Conservation (phyloP, 1,140 invertebrate species). For the Halyomorpha halys region DNA sequence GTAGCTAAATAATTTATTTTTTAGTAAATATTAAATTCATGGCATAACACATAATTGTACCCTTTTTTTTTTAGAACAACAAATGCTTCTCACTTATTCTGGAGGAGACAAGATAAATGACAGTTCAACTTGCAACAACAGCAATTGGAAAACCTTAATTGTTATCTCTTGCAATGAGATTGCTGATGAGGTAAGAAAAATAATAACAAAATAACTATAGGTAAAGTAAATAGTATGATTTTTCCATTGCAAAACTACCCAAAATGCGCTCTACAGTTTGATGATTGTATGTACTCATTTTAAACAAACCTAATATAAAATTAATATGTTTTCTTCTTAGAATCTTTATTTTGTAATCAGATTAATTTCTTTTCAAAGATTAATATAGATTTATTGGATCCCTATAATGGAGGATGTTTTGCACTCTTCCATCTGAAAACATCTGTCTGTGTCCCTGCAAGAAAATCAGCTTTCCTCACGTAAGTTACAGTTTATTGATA, state of each 20-base stretch:
- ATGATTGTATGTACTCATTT: too few relatives aligned
- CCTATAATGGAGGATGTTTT: slow-evolving; percentile 11
- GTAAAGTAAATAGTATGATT: too few relatives aligned
- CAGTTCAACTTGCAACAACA: slow-evolving; percentile 1
- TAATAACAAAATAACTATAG: neutral
- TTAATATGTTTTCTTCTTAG: too few relatives aligned
- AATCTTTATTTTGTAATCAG: too few relatives aligned
- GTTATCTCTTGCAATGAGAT: slow-evolving; percentile 1
- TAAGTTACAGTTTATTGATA: neutral
- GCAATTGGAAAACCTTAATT: slow-evolving; percentile 2
- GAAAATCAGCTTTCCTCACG: neutral
- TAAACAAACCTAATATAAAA: too few relatives aligned
- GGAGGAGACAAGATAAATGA: slow-evolving; percentile 4
- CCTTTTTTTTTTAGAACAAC: neutral
- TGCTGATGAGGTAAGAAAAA: slow-evolving; percentile 5
- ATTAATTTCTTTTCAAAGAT: slow-evolving; percentile 3
- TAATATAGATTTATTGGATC: slow-evolving; percentile 4
- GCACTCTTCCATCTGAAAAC: slow-evolving; percentile 7
- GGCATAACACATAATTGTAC: neutral
- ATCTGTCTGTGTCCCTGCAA: slow-evolving; percentile 4
- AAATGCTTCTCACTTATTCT: slow-evolving; percentile 11
- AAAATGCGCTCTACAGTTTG: too few relatives aligned
- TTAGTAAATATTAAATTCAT: too few relatives aligned
- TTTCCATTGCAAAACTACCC: too few relatives aligned
- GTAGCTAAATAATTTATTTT: too few relatives aligned